Evolutionary conservation across 2,888 invertebrate genomes (phyloP), one percentile per base, ranked within the genome.

Genomic region (Xylota sylvarum): DNA sequence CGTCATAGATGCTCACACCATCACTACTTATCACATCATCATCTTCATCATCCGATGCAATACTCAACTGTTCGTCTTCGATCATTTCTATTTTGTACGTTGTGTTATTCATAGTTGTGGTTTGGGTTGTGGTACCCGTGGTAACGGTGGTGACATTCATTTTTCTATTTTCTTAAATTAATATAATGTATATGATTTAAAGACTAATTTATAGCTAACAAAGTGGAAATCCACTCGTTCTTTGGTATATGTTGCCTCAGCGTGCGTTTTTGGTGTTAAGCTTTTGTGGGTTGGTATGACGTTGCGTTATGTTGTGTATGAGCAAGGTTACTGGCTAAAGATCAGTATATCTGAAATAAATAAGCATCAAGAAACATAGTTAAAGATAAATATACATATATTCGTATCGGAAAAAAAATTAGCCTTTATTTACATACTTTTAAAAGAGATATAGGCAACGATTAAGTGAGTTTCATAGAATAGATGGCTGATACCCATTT

Each of bases 1-100:
- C 98, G 89, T 96, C 96, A 89, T 96, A 96, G 48, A 94, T 94
- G 50, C 97, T 96, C 65, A 95, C 96, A 35, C 96, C 95, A 72
- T 96, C 96, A 77, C 96, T 97, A 78, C 96, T 96, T 87, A 95
- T 96, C 89, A 96, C 96, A 89, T 97, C 97, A 89, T 97, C 97
- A 86, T 97, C 97, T 89, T 97, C 97, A 88, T 97, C 97, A 88
- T 96, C 96, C 46, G 95, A 95, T 43, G 95, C 95, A 60, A 93
- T 94, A 89, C 94, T 94, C 88, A 94, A 91, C 62, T 94, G 94
- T 88, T 94, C 94, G 76, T 95, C 95, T 85, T 94, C 95, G 14
- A 94, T 94, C 95, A 96, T 95, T 91, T 96, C 95, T 92, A 96
- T 95, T 90, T 95, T 95, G 91, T 95, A 95, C 55, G 94, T 92